These are phyloP conservation scores for Temnothorax ravouxi DNA, from an alignment of 2,888 invertebrate genomes.

Conservation along the genomic window DNA sequence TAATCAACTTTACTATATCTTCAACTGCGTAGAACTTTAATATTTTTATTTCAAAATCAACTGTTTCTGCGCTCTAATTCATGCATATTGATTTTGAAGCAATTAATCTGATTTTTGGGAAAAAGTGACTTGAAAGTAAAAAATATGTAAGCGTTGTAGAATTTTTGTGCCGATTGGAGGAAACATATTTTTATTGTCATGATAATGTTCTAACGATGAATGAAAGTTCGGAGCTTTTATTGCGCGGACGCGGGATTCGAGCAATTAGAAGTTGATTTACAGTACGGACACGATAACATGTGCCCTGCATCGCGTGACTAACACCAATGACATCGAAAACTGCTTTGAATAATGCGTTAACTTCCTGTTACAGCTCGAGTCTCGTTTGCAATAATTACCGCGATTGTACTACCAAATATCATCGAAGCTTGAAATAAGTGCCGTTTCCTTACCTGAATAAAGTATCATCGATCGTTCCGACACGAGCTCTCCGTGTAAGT, in stretches of 20 bases:
- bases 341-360: constrained; percentile 61
- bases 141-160: not conserved
- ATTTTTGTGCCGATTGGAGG: not conserved
- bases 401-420: constrained; percentile 55
- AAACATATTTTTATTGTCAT: not conserved
- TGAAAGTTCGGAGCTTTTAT: constrained; percentile 20
- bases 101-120: not conserved
- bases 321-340: constrained; percentile 63
- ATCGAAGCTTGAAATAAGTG: constrained; percentile 28
- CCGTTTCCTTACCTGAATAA: constrained; percentile 30
- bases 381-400: constrained; percentile 51
- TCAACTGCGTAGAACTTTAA: not conserved
- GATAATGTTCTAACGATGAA: not conserved
- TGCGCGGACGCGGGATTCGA: not conserved
- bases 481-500: not conserved
- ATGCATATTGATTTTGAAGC: not conserved
- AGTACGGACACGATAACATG: constrained; percentile 55
- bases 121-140: not conserved
- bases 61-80: not conserved
- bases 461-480: constrained; percentile 9
- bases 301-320: constrained; percentile 63
- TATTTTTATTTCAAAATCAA: not conserved
- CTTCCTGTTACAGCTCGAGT: constrained; percentile 53
- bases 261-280: constrained; percentile 65
- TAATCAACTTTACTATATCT: not conserved